phyloP scores from a whole-genome alignment of 1,140 invertebrate genomes.

The Saccostrea cuccullata region DNA sequence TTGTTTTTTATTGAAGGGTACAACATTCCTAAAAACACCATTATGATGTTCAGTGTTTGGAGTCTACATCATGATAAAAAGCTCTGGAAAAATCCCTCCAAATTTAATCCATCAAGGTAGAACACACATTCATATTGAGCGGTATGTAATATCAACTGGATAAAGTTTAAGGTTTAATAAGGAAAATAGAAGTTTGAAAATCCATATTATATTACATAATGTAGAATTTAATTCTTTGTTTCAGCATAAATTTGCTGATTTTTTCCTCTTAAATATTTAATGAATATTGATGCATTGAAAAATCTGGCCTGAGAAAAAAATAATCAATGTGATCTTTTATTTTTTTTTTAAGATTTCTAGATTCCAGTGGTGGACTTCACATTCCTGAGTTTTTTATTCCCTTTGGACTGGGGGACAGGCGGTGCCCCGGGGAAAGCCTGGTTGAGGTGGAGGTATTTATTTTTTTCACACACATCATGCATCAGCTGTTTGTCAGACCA shows the following conservation, averaged over 20 bases:
- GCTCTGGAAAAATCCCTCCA: slow-evolving; percentile 71
- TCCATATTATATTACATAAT: no score
- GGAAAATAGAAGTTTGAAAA: no score
- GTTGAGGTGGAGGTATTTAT: slow-evolving; percentile 66
- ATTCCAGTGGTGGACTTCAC: slow-evolving; percentile 56
- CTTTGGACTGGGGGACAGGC: slow-evolving; percentile 64
- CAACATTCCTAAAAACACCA: slow-evolving; percentile 65
- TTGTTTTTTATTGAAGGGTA: slow-evolving; percentile 63
- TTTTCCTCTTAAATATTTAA: no score
- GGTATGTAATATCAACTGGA: no score
- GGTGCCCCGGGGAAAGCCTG: slow-evolving; percentile 69
- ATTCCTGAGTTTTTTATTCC: slow-evolving; percentile 71
- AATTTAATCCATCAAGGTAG: slow-evolving; percentile 71
- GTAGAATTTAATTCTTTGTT: no score
- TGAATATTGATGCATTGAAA: no score
- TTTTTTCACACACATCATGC: slow-evolving; percentile 67
- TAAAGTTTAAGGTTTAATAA: no score
- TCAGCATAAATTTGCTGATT: no score
- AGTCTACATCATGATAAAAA: slow-evolving; percentile 72
- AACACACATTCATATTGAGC: no score
- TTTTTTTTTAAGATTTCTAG: slow-evolving; percentile 63
- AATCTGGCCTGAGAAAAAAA: no score
- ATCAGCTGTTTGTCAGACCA: slow-evolving; percentile 59
- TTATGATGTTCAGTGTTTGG: slow-evolving; percentile 71
- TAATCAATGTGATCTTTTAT: no score